Percentiles rank a stretch among this genome's conserved stretches.
These are phyloP conservation scores for Hecatera dysodea DNA, from an alignment of 2,888 invertebrate genomes.

Conservation along the genomic window DNA sequence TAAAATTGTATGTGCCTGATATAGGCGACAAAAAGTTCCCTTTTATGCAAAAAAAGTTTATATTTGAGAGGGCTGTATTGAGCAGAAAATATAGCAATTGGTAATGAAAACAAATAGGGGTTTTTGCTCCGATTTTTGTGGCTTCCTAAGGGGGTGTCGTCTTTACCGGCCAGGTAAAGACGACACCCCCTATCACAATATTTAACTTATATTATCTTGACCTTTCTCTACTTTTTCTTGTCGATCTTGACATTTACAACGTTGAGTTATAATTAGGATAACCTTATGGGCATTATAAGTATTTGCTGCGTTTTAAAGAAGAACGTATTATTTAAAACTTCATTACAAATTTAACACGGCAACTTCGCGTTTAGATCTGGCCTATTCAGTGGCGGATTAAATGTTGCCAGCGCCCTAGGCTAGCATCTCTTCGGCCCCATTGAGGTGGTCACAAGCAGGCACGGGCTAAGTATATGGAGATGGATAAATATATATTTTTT, in stretches of 20 bases:
- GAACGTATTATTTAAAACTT: no score
- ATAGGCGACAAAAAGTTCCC: background rate
- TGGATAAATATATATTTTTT: no score
- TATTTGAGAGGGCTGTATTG: constrained; percentile 1
- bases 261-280: background rate
- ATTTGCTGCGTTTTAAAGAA: no score
- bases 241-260: background rate
- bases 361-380: background rate
- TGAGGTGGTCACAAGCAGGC: no score
- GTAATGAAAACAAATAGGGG: constrained; percentile 24
- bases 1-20: background rate
- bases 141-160: background rate
- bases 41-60: constrained; percentile 4
- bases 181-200: constrained; percentile 26
- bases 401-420: no score
- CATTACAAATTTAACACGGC: no score
- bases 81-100: constrained; percentile 21
- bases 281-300: background rate
- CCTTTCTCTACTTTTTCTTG: background rate
- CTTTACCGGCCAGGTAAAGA: constrained; percentile 13
- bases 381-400: background rate
- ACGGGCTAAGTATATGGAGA: no score
- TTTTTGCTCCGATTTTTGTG: constrained; percentile 3
- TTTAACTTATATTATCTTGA: constrained; percentile 24
- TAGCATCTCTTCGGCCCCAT: no score